A percentile compares a stretch with the other conserved stretches of the same genome.
Conservation (phyloP, 1,140 invertebrate genomes). For the Papilio glaucus region DNA sequence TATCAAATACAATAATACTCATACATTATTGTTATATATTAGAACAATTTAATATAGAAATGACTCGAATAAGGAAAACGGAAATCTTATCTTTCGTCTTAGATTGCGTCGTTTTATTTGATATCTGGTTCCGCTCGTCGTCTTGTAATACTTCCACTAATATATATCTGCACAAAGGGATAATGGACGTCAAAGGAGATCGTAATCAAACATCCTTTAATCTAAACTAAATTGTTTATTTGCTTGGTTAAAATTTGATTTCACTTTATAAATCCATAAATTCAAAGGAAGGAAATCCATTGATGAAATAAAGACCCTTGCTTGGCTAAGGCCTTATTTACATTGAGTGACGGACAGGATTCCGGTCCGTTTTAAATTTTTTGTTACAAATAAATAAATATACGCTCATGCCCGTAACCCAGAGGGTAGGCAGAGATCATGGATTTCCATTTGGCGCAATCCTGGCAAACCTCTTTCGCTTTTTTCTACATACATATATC, state of each 20-base stretch:
- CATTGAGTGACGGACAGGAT: neutral
- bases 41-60: neutral
- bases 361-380: too few species aligned
- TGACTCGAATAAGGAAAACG: neutral
- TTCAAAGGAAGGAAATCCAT: neutral
- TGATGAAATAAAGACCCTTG: too few species aligned
- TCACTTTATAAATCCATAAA: neutral
- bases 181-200: conserved; percentile 1
- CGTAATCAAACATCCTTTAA: conserved; percentile 1
- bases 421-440: too few species aligned
- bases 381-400: too few species aligned
- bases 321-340: neutral
- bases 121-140: neutral
- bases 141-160: neutral
- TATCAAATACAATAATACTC: too few species aligned
- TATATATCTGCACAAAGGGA: neutral
- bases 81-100: neutral
- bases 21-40: too few species aligned
- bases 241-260: neutral
- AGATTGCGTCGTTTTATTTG: neutral
- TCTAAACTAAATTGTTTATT: neutral
- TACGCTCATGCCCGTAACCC: too few species aligned
- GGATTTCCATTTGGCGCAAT: too few species aligned
- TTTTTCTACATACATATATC: too few species aligned
- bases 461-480: too few species aligned